Base-by-base conservation (phyloP, 1,140 invertebrate genomes). In the Antheraea mylitta region DNA sequence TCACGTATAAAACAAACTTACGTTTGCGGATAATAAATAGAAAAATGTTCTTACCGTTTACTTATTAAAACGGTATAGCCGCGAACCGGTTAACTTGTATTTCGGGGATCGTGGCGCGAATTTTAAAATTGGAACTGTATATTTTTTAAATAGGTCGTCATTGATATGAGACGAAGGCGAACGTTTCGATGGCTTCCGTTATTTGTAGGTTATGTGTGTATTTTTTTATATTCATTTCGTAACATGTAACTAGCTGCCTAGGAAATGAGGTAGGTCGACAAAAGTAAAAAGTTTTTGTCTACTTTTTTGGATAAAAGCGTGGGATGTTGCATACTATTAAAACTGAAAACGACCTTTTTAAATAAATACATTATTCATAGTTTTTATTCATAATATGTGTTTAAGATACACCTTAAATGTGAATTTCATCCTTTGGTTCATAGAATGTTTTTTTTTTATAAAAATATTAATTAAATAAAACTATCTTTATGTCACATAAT, bases 101-200 rank as follows among this genome's bases (percentile, higher is more conserved):
- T 66, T 37, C 60, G 45, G 30, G 36, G 69, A 58, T 65, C 76
- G 82, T 76, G 81, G 75, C 80, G 87, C 81, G 83, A 86, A 89
- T 89, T 86, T 85, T 78, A 83, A 89, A 89, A 82, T 74, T 76
- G 74, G 72, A 82, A 83, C 81, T 74, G 76, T 79, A 77, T 79
- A 77, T 81, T 82, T 82, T 74, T 73, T 66, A 85, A 77, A 83
- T 82, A 73, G 83, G 85, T 78, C 81, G 76, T 62, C 65, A 79
- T 82, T 83, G 77, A 75, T 83, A 84, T 83, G 79, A 58, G 69
- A 64, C 60, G n/a, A 61, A 19, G 16, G 13, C 45, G 45, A 16
- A 53, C 45, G 45, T 53, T 53, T 53, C 61, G 22, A 37, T 36
- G 61, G 30, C 61, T 63, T 63, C 61, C 61, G 61, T 63, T 37